Conservation (phyloP, 2,797 vertebrate genomes). For the Holocentrus rufus region DNA sequence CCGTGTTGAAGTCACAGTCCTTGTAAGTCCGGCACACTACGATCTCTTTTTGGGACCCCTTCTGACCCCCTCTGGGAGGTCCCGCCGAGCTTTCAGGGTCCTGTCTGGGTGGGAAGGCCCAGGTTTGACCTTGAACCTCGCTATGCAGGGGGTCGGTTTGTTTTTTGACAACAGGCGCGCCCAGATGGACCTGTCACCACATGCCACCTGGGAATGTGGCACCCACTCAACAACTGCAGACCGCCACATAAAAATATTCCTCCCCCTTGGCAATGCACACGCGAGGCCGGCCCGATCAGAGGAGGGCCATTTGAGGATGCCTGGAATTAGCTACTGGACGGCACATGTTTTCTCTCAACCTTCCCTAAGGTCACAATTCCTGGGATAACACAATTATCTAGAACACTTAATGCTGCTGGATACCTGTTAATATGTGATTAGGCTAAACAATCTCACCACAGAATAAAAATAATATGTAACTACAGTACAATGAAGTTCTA, state of each 20-base stretch:
- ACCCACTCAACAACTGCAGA: conserved; percentile 80
- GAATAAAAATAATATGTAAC: too few species aligned
- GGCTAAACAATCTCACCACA: too few species aligned
- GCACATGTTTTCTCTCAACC: conserved; percentile 31
- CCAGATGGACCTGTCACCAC: conserved; percentile 81
- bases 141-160: conserved; percentile 70
- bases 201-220: conserved; percentile 84
- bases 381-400: conserved; percentile 18
- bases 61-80: conserved; percentile 34
- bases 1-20: not conserved
- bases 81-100: conserved; percentile 56
- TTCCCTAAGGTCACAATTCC: conserved; percentile 12
- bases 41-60: conserved; percentile 24
- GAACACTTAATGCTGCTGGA: not conserved
- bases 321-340: conserved; percentile 43
- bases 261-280: conserved; percentile 26
- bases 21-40: not conserved
- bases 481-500: too few species aligned
- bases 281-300: conserved; percentile 27
- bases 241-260: conserved; percentile 59
- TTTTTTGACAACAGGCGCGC: conserved; percentile 70
- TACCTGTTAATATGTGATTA: not conserved
- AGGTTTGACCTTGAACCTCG: conserved; percentile 70
- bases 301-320: conserved; percentile 36
- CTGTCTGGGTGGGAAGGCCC: conserved; percentile 46